A percentile compares a stretch with the other conserved stretches of the same genome.
Evolutionary conservation across 30 jellyfish, hydroid and myxozoan species (phyloP).

Genomic region (Rhopilema esculentum): DNA sequence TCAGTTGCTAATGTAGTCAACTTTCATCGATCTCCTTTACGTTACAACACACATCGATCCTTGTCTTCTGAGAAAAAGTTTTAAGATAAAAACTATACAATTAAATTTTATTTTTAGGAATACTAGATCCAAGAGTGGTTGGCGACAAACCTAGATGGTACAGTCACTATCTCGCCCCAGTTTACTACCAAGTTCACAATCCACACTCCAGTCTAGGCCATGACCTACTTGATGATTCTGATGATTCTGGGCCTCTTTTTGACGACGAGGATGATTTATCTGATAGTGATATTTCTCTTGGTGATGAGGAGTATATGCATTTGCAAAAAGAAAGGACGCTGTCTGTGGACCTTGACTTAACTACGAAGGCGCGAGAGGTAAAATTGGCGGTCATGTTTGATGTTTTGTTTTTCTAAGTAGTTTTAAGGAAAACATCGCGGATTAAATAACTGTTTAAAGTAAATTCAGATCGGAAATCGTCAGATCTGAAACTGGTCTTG

Average conservation of each 20-base stretch:
- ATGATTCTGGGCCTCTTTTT: constrained; percentile 78
- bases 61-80: too few relatives aligned
- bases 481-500: too few relatives aligned
- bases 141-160: constrained; percentile 97
- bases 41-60: too few relatives aligned
- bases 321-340: constrained; percentile 20
- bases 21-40: too few relatives aligned
- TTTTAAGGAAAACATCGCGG: too few relatives aligned
- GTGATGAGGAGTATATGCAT: constrained; percentile 48
- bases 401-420: too few relatives aligned
- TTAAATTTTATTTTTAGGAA: constrained; percentile 46
- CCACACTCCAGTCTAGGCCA: constrained; percentile 93
- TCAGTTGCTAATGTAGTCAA: too few relatives aligned
- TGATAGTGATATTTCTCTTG: constrained; percentile 59
- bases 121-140: constrained; percentile 80
- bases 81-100: too few relatives aligned
- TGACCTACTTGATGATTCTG: constrained; percentile 86
- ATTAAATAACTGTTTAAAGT: too few relatives aligned
- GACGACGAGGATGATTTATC: constrained; percentile 67
- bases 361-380: constrained; percentile 49
- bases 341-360: constrained; percentile 3
- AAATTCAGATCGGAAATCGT: too few relatives aligned
- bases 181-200: constrained; percentile 88
- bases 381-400: neutral
- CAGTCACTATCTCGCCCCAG: constrained; percentile 91